Percentiles rank a stretch among this genome's conserved stretches.
phyloP scores from a whole-genome alignment of 2,888 invertebrate species.

The Cynaeus angustus region DNA sequence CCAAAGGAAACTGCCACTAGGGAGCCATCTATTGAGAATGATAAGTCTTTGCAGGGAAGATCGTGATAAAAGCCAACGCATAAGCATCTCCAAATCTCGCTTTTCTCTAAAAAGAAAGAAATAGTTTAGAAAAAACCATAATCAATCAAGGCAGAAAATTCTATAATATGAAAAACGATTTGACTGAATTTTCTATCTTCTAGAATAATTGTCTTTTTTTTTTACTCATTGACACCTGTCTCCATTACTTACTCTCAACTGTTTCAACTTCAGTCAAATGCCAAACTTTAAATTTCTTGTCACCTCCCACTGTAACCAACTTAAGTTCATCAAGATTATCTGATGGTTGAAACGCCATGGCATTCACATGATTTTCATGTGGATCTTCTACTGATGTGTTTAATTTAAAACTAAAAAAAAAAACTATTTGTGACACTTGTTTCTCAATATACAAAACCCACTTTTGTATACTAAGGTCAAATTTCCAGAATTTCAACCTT shows the following conservation, averaged over 20 bases:
- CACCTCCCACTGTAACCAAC: conserved; percentile 80
- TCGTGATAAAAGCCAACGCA: conserved; percentile 78
- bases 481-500: conserved; percentile 85
- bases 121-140: too few species aligned
- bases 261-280: conserved; percentile 74
- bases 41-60: conserved; percentile 74
- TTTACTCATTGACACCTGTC: too few species aligned
- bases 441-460: conserved; percentile 65
- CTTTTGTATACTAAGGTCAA: conserved; percentile 75
- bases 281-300: conserved; percentile 84
- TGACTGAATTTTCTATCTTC: too few species aligned
- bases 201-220: too few species aligned
- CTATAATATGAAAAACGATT: too few species aligned
- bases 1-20: conserved; percentile 82
- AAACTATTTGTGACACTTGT: conserved; percentile 21
- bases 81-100: conserved; percentile 79
- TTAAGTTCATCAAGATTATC: conserved; percentile 70
- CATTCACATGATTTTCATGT: conserved; percentile 77
- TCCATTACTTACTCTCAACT: conserved; percentile 72
- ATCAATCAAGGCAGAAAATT: too few species aligned
- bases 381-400: conserved; percentile 85
- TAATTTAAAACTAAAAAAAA: conserved; percentile 75
- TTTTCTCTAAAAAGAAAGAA: conserved; percentile 73
- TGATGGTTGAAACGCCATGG: conserved; percentile 77
- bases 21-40: conserved; percentile 86